A percentile compares a stretch with the other conserved stretches of the same genome.
Conservation (phyloP, 1,140 invertebrate genomes). For the Steinernema khuongi region DNA sequence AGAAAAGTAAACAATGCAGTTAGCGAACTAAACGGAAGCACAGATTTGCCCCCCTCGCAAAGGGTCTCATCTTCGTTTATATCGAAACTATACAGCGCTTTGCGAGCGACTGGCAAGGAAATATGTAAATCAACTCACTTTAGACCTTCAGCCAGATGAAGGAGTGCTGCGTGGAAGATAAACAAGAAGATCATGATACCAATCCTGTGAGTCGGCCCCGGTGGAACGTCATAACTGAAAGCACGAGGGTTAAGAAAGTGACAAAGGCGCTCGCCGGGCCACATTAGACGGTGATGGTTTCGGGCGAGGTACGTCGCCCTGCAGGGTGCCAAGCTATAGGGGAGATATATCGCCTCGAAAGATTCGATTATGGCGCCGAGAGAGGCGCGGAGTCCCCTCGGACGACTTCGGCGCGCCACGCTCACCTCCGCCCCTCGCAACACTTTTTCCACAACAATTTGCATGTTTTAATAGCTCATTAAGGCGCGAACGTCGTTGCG, state of each 20-base stretch:
- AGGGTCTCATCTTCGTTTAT: not conserved
- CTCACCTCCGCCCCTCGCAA: slow-evolving; percentile 1
- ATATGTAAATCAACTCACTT: not conserved
- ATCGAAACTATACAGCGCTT: not conserved
- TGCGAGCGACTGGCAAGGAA: too few relatives aligned
- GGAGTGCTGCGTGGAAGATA: not conserved
- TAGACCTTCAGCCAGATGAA: not conserved
- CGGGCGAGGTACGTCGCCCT: not conserved
- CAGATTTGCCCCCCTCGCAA: not conserved
- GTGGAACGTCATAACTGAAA: not conserved
- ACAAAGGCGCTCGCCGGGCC: not conserved
- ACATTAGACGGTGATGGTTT: not conserved
- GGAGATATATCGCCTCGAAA: slow-evolving; percentile 12
- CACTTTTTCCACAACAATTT: slow-evolving; percentile 15
- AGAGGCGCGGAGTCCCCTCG: not conserved
- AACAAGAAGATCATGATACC: not conserved
- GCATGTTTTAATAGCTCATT: slow-evolving; percentile 15
- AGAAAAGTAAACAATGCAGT: slow-evolving; percentile 13
- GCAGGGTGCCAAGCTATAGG: not conserved
- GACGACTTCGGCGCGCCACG: not conserved
- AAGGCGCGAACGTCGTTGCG: not conserved
- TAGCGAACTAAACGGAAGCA: slow-evolving; percentile 11
- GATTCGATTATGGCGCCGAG: slow-evolving; percentile 4
- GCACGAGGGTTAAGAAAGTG: not conserved
- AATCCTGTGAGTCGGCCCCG: not conserved